phyloP scores from a whole-genome alignment of 2,797 vertebrate genomes.

The Potorous gilbertii region DNA sequence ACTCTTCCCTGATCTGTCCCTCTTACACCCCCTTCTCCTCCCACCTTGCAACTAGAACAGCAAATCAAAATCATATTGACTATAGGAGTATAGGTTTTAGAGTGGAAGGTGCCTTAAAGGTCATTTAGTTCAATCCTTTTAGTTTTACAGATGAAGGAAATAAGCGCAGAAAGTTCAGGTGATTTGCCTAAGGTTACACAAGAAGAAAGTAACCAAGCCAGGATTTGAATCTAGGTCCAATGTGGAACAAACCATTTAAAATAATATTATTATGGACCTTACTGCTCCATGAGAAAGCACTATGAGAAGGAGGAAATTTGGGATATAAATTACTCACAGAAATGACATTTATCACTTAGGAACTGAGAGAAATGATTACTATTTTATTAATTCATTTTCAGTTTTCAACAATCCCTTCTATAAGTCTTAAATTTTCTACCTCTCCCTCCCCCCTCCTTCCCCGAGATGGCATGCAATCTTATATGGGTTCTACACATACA shows the following conservation, averaged over 20 bases:
- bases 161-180: not conserved
- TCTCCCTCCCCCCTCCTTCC: too few relatives aligned
- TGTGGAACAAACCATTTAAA: too few relatives aligned
- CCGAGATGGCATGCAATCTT: too few relatives aligned
- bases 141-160: not conserved
- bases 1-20: not conserved
- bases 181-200: too few relatives aligned
- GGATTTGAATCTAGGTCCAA: not conserved
- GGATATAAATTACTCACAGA: conserved; percentile 2
- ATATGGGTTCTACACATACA: too few relatives aligned
- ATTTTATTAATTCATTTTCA: too few relatives aligned
- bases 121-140: not conserved
- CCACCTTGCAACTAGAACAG: too few relatives aligned
- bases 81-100: too few relatives aligned
- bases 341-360: conserved; percentile 46
- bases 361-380: not conserved
- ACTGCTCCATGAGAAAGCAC: not conserved
- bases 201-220: too few relatives aligned
- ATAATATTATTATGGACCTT: not conserved
- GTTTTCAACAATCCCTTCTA: too few relatives aligned
- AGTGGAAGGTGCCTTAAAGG: not conserved
- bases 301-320: conserved; percentile 8
- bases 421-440: too few relatives aligned
- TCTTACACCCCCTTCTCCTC: too few relatives aligned
- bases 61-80: not conserved